phyloP scores from a whole-genome alignment of 2,797 vertebrate species.

The Lacerta agilis region DNA sequence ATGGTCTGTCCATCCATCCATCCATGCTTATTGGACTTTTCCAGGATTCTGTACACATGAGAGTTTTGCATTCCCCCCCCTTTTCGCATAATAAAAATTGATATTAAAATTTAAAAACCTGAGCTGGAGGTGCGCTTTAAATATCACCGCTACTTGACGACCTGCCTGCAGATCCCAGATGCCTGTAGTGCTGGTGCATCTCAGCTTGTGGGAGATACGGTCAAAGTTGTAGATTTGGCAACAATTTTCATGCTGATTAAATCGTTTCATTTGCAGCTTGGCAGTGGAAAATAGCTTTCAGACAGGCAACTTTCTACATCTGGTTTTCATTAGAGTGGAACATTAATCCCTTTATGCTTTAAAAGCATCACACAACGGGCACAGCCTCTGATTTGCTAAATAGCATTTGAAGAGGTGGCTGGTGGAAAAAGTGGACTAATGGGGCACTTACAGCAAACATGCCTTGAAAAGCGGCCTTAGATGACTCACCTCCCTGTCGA shows the following conservation, averaged over 20 bases:
- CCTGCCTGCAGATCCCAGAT: constrained; percentile 6
- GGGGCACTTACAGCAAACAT: constrained; percentile 22
- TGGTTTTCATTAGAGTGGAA: constrained; percentile 70
- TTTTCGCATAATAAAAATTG: too few species aligned
- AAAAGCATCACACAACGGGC: constrained; percentile 50
- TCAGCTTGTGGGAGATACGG: accelerated
- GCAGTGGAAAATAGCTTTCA: constrained; percentile 49
- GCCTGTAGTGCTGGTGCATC: not conserved
- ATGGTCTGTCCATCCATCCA: too few species aligned
- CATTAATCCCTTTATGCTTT: constrained; percentile 69
- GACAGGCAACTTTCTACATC: constrained; percentile 64
- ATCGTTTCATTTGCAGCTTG: constrained; percentile 53
- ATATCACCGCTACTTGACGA: too few species aligned
- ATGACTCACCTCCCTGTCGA: constrained; percentile 35
- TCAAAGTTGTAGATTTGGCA: not conserved
- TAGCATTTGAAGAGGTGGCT: constrained; percentile 45
- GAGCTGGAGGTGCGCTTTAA: not conserved
- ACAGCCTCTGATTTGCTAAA: constrained; percentile 14
- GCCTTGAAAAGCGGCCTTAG: constrained; percentile 50
- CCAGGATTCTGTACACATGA: too few species aligned
- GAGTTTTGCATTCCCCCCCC: too few species aligned
- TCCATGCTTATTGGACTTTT: too few species aligned
- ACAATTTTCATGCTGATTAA: constrained; percentile 43
- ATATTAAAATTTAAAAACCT: not conserved
- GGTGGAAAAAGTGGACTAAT: constrained; percentile 48